Conservation (phyloP, 2,113 vertebrate species). For the Perognathus longimembris region DNA sequence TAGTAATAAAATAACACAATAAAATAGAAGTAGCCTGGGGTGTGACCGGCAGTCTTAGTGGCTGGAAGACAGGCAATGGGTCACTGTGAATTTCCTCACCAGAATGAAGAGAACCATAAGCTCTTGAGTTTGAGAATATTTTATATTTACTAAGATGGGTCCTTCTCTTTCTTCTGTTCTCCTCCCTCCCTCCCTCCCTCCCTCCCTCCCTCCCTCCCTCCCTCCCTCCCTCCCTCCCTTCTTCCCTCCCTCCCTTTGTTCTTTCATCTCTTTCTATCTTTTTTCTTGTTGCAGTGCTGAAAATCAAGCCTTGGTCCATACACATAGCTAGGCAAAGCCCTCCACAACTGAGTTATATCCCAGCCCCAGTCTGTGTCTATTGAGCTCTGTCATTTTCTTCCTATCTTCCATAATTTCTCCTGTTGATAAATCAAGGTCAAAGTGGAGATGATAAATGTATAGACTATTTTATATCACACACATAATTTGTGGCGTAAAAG, state of each 20-base stretch:
- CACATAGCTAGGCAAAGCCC: not conserved
- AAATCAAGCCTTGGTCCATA: not conserved
- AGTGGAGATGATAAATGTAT: not conserved
- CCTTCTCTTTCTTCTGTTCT: not conserved
- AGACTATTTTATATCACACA: not conserved
- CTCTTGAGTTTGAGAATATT: not conserved
- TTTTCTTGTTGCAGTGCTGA: not conserved
- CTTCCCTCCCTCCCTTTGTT: not conserved
- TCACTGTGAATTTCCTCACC: not conserved
- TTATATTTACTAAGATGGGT: not conserved
- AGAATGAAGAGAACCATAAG: not conserved
- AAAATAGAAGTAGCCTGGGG: no score
- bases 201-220: no score
- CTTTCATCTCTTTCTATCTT: no score
- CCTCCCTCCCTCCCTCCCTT: no score
- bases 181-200: not conserved
- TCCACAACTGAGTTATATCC: not conserved
- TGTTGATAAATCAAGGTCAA: not conserved
- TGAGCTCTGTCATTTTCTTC: not conserved
- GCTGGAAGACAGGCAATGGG: not conserved
- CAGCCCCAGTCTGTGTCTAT: not conserved
- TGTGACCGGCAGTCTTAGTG: no score
- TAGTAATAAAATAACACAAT: no score
- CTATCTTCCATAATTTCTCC: not conserved
- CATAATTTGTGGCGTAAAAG: not conserved